Evolutionary conservation across 1,140 invertebrate genomes (phyloP), one percentile per base, ranked within the genome.

Genomic region (Micrasema longulum): DNA sequence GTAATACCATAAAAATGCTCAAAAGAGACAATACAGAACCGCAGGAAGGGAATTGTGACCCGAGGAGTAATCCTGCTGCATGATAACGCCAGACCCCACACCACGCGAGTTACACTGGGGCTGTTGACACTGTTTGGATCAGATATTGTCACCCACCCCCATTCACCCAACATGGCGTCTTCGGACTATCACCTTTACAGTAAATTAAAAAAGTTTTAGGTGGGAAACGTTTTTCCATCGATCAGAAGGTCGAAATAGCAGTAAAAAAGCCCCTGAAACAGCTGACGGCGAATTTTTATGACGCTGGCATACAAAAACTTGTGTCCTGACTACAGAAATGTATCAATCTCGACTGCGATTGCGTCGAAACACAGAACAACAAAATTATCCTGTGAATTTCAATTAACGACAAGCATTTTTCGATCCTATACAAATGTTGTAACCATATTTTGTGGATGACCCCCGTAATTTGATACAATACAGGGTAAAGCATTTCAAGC

Each of bases 191-290:
- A 20, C 50, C 20, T 53, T 53, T 53, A 22, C 50, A 53, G 16
- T 53, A 53, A 53, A 53, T 14, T 22, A 53, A 53, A 53, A 53
- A 53, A n/a, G n/a, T n/a, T n/a, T n/a, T n/a, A n/a, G n/a, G n/a
- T n/a, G n/a, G n/a, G n/a, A n/a, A n/a, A n/a, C 6, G 50, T 53
- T 20, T 53, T 53, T 53, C 20, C 50, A 53, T 22, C 50, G 20
- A 23, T 53, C 50, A 53, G 14, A 6, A 20, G 50, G 50, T 53
- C 20, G 50, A 53, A n/a, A n/a, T 22, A 20, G 20, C 50, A 22
- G 20, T n/a, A 20, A 53, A 53, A 20, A 53, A 53, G 50, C 23
- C 6, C 16, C 50, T 53, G 20, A n/a, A n/a, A n/a, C n/a, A n/a
- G n/a, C n/a, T n/a, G n/a, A n/a, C n/a, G n/a, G n/a, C n/a, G n/a